Base-by-base conservation (phyloP, 2,797 vertebrate genomes). In the Leptoclinus maculatus region DNA sequence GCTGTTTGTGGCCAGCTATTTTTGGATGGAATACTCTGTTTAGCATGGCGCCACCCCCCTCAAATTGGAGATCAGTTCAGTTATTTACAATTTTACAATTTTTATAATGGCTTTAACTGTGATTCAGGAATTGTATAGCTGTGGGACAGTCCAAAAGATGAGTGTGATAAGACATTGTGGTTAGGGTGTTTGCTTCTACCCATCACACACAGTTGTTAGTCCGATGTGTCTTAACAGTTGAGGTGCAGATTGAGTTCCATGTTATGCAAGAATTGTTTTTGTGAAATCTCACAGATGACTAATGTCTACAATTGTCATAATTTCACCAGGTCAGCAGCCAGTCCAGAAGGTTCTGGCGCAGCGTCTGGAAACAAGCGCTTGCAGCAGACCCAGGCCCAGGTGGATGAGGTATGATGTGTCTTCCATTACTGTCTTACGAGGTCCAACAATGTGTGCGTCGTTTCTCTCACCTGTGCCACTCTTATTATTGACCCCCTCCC, bases 321-420 rank as follows among this genome's bases (percentile, higher is more conserved):
- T 80, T 75, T 84, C 23, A 62, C 53, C 81, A 95, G 94, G 94
- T 93, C 94, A 66, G 71, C 88, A 58, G 21, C 23, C 12, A 88
- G 65, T 90, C 89, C 94, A 86, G 94, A 95, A 83, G 86, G 86
- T 71, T 85, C 93, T 9, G 92, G 88, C 21, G 76, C 79, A 60
- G 87, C 36, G 25, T 78, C 90, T 87, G 89, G 91, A 83, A 97
- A 96, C 92, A 93, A 92, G 72, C 95, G 96, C 86, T 92, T 97
- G 87, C 96, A 97, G 83, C 97, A 97, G 88, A 97, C 97, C 6
- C 97, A 97, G 88, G 97, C 97, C 71, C 97, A 97, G 76, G 97
- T 97, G 75, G 95, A 97, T 85, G 97, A 97, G 96, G 97, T 97
- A 90, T 88, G 88, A 49, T 25, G 5, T 17, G 2, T 63, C 47